phyloP scores from a whole-genome alignment of 2,888 invertebrate genomes.

The Conomelus anceps region DNA sequence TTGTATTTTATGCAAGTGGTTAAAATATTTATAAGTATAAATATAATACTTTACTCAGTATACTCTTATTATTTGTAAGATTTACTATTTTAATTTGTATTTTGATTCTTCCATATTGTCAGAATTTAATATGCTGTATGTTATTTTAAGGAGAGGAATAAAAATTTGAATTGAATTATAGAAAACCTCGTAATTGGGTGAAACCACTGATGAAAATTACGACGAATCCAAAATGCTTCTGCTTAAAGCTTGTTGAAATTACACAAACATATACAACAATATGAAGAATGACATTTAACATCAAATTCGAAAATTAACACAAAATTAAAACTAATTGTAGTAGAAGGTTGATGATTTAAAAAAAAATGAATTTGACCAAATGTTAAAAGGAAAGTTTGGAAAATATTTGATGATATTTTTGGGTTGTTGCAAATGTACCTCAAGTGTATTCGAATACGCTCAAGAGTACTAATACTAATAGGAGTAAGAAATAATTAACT shows the following conservation, averaged over 20 bases:
- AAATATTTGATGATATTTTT: neutral
- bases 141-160: no score
- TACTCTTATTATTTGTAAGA: no score
- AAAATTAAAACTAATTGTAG: neutral
- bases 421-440: neutral
- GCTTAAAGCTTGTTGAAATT: neutral
- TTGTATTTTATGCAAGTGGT: no score
- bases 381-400: no score
- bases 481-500: neutral
- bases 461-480: neutral
- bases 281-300: no score
- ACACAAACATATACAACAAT: neutral
- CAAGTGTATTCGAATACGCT: neutral
- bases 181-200: neutral
- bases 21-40: no score
- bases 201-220: neutral
- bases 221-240: neutral
- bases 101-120: no score
- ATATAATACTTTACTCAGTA: no score
- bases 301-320: no score
- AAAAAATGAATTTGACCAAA: neutral
- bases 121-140: no score
- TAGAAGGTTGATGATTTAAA: neutral
- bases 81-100: no score
- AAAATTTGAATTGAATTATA: neutral